Conservation (phyloP, 2,113 vertebrate genomes). For the Cricetomys ansorgei region DNA sequence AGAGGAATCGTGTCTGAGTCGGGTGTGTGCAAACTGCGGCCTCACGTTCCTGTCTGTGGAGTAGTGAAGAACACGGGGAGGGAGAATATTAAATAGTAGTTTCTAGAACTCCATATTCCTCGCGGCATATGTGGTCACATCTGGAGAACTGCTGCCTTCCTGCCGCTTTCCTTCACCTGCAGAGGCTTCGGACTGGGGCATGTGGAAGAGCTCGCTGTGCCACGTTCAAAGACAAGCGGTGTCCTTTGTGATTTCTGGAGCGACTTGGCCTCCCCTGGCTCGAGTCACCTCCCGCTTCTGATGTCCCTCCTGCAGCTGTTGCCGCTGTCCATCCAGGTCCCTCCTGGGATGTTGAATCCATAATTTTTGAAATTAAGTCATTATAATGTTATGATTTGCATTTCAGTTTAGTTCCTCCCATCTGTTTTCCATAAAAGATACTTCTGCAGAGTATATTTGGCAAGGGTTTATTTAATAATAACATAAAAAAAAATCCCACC, state of each 20-base stretch:
- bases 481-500: conserved; percentile 2
- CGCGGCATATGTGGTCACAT: not conserved
- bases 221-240: accelerated
- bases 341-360: conserved; percentile 8
- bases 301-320: conserved; percentile 21
- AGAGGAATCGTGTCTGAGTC: not conserved
- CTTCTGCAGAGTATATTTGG: conserved; percentile 64
- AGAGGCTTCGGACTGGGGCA: not conserved
- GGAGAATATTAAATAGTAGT: not conserved
- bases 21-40: not conserved
- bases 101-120: not conserved
- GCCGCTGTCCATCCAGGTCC: not conserved
- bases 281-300: not conserved
- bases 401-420: conserved; percentile 64
- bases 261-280: accelerated
- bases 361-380: conserved; percentile 70
- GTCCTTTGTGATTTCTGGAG: not conserved
- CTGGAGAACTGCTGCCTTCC: not conserved
- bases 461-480: conserved; percentile 70
- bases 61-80: not conserved
- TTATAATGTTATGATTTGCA: conserved; percentile 59
- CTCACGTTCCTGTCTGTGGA: not conserved
- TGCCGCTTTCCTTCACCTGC: not conserved
- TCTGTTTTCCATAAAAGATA: conserved; percentile 74
- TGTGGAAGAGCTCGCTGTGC: accelerated